A percentile compares a stretch with the other conserved stretches of the same genome.
These are phyloP conservation scores for Coenobita brevimanus DNA, from an alignment of 1,140 invertebrate genomes.

Conservation along the genomic window DNA sequence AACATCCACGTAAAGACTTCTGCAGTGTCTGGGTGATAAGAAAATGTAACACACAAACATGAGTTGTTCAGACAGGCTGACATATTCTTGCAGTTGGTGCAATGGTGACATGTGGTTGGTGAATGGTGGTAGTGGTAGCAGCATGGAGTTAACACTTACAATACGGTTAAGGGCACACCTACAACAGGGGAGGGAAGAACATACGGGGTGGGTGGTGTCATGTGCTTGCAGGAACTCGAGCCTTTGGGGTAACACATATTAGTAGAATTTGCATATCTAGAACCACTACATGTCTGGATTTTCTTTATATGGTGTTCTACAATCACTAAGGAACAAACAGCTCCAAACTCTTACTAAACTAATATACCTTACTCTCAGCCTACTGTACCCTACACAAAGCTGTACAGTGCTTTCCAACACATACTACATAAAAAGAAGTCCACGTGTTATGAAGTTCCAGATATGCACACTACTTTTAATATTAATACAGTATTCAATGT, in stretches of 20 bases:
- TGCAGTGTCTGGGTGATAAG: too few relatives aligned
- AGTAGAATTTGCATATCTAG: slow-evolving; percentile 22
- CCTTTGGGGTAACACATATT: background rate
- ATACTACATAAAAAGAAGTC: slow-evolving; percentile 43
- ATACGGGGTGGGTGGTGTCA: background rate
- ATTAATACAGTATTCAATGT: too few relatives aligned
- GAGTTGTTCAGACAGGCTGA: too few relatives aligned
- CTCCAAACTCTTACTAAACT: background rate
- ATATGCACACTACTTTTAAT: slow-evolving; percentile 44
- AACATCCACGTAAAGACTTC: too few relatives aligned
- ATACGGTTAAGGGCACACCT: background rate
- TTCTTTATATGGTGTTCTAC: slow-evolving; percentile 29
- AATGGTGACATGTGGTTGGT: too few relatives aligned
- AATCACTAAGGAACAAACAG: slow-evolving; percentile 1
- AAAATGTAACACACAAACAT: too few relatives aligned
- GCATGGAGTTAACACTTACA: too few relatives aligned
- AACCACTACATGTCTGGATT: slow-evolving; percentile 25
- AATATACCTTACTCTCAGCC: background rate
- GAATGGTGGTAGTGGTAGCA: too few relatives aligned
- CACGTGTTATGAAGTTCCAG: slow-evolving; percentile 37
- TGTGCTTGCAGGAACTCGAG: background rate
- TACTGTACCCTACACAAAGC: slow-evolving; percentile 44
- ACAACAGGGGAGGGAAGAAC: background rate
- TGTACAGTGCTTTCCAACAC: slow-evolving; percentile 24
- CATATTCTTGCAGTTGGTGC: too few relatives aligned